Conservation (phyloP, 2,888 invertebrate species). For the Monoplex corrugatus region DNA sequence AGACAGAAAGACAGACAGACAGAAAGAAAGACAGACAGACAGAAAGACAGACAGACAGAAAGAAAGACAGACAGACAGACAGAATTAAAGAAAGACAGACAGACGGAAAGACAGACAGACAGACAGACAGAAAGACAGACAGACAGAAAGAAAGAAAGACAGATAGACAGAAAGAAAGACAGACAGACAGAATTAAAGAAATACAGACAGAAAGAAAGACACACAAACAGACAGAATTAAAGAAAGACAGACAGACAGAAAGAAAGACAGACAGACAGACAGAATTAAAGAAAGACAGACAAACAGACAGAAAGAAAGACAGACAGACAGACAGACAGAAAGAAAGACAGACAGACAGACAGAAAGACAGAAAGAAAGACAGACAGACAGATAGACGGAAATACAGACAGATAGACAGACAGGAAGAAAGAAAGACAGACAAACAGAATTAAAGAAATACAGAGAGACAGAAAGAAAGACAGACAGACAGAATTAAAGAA, state of each 20-base stretch:
- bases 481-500: no score
- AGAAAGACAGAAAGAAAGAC: no score
- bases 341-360: no score
- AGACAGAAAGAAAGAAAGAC: not conserved
- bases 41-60: not conserved
- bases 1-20: not conserved
- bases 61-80: not conserved
- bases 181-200: not conserved
- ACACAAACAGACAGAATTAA: not conserved
- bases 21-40: not conserved
- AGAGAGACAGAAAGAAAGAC: no score
- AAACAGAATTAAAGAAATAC: no score
- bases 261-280: not conserved
- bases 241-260: not conserved
- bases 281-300: not conserved
- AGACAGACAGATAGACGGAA: no score
- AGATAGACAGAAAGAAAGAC: not conserved
- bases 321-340: not conserved
- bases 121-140: not conserved
- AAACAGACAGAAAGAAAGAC: not conserved
- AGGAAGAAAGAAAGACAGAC: no score
- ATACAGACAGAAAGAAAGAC: not conserved
- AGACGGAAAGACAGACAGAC: not conserved
- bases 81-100: not conserved
- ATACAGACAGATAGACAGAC: no score